Evolutionary conservation across 2,113 vertebrate genomes (phyloP).

Genomic region (Pithys albifrons): DNA sequence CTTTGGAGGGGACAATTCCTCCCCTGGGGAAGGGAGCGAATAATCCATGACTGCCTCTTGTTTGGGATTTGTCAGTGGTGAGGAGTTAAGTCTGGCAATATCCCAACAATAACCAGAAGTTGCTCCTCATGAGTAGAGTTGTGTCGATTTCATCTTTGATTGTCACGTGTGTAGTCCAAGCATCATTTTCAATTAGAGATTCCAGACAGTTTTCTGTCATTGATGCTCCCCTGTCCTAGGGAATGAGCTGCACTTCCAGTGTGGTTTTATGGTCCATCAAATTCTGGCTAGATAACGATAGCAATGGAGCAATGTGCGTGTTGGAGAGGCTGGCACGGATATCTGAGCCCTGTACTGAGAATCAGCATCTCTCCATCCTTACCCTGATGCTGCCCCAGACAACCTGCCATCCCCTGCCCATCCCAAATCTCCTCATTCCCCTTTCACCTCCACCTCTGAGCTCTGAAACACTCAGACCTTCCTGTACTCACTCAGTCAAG

Average conservation of each 20-base stretch:
- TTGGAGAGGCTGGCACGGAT: background rate
- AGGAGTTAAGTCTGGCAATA: background rate
- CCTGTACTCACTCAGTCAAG: no score
- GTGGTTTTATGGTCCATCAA: background rate
- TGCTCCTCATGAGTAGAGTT: background rate
- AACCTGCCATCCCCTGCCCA: background rate
- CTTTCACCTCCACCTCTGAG: background rate
- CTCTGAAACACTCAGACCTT: background rate
- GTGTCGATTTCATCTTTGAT: background rate
- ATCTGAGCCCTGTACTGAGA: background rate
- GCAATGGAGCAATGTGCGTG: rapidly evolving
- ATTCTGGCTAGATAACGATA: background rate
- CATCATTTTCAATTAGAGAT: background rate
- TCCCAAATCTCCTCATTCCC: background rate
- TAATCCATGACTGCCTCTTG: background rate
- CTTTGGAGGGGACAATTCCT: background rate
- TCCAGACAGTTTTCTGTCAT: rapidly evolving
- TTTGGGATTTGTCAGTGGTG: background rate
- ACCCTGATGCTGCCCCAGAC: background rate
- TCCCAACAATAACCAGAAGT: background rate
- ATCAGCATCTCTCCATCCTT: background rate
- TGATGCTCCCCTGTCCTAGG: background rate
- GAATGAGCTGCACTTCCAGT: background rate
- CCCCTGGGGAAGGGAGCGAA: background rate
- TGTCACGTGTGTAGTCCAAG: rapidly evolving